These are phyloP conservation scores for Myotis lucifugus DNA, from an alignment of 2,113 vertebrate species.

Conservation along the genomic window DNA sequence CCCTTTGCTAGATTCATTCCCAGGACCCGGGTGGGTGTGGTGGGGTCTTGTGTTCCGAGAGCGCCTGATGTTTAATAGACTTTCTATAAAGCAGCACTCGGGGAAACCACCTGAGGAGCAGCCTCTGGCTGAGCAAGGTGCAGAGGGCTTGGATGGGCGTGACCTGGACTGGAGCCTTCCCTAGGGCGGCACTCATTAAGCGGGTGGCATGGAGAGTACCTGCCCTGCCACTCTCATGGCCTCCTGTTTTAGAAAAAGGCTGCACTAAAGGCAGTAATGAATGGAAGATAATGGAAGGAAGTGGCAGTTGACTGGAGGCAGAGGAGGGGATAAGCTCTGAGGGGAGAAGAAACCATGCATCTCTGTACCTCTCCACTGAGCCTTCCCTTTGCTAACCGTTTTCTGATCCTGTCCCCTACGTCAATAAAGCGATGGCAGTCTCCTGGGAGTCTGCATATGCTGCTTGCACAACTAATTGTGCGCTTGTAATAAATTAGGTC, in stretches of 20 bases:
- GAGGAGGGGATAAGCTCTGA: background rate
- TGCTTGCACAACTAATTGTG: background rate
- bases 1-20: background rate
- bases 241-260: background rate
- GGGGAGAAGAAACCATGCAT: background rate
- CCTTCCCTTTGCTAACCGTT: background rate
- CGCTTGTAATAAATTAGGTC: background rate
- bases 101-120: background rate
- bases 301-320: background rate
- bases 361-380: fast-evolving
- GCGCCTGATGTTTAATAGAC: fast-evolving
- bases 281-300: background rate
- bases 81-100: background rate
- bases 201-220: background rate
- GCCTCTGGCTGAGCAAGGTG: background rate
- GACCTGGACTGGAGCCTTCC: background rate
- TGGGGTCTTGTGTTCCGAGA: background rate
- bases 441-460: background rate
- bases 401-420: background rate
- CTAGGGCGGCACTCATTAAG: background rate
- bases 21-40: too few relatives aligned
- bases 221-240: background rate
- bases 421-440: background rate
- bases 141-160: background rate
- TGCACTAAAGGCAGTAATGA: background rate